Conservation (phyloP, 1,140 invertebrate genomes). For the Macrosteles quadrilineatus region DNA sequence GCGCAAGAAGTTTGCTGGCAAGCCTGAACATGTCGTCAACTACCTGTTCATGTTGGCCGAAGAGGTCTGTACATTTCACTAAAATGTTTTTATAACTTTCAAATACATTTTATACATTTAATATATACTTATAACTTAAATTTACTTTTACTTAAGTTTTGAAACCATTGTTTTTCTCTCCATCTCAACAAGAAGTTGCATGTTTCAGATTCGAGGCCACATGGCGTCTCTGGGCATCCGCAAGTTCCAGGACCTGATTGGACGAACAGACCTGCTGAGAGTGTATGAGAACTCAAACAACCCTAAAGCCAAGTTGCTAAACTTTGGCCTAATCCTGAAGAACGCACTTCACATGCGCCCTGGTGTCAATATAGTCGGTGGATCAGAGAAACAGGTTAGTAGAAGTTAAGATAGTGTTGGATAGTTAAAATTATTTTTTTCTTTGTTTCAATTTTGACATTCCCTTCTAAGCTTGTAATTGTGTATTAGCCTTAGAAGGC, state of each 20-base stretch:
- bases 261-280: slow-evolving; percentile 87
- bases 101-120: not conserved
- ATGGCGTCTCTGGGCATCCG: slow-evolving; percentile 91
- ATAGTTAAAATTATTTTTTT: not conserved
- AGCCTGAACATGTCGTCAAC: slow-evolving; percentile 97
- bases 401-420: not conserved
- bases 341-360: slow-evolving; percentile 89
- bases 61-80: slow-evolving; percentile 63
- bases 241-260: slow-evolving; percentile 91
- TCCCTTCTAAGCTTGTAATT: too few species aligned
- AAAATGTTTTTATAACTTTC: slow-evolving; percentile 6
- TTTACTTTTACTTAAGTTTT: too few species aligned
- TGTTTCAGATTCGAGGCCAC: slow-evolving; percentile 57
- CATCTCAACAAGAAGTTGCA: too few species aligned
- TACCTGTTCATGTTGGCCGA: slow-evolving; percentile 97
- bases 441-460: not conserved
- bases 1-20: slow-evolving; percentile 95
- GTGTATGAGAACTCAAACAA: slow-evolving; percentile 58
- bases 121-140: too few species aligned
- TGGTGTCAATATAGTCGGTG: slow-evolving; percentile 88
- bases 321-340: slow-evolving; percentile 83
- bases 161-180: too few species aligned
- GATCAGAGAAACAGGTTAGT: slow-evolving; percentile 67
- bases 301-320: slow-evolving; percentile 81
- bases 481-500: too few species aligned